phyloP scores from a whole-genome alignment of 2,797 vertebrate species.

The Microtus agrestis region DNA sequence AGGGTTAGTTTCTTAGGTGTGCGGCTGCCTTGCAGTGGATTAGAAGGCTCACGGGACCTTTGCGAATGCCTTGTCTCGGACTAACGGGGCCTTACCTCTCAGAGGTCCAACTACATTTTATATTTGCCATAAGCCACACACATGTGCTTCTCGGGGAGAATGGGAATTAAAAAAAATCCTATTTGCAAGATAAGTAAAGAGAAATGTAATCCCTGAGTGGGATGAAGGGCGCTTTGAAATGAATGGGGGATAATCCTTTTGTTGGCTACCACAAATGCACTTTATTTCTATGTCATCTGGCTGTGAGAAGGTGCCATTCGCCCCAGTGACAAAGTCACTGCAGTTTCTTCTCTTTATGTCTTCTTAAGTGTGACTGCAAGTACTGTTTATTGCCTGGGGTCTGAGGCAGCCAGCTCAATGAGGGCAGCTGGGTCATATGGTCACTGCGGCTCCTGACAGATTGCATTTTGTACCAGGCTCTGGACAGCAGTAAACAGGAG shows the following conservation, averaged over 20 bases:
- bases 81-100: slow-evolving; percentile 68
- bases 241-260: slow-evolving; percentile 90
- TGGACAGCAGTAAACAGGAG: background rate
- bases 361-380: slow-evolving; percentile 56
- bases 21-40: slow-evolving; percentile 70
- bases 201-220: slow-evolving; percentile 90
- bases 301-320: slow-evolving; percentile 83
- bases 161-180: slow-evolving; percentile 78
- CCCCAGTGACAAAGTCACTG: slow-evolving; percentile 83
- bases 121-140: slow-evolving; percentile 84
- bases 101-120: slow-evolving; percentile 82
- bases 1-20: background rate
- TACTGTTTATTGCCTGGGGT: background rate
- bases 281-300: slow-evolving; percentile 89
- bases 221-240: slow-evolving; percentile 90
- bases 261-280: slow-evolving; percentile 89
- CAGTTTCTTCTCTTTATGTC: slow-evolving; percentile 79
- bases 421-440: background rate
- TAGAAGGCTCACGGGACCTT: slow-evolving; percentile 40
- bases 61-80: slow-evolving; percentile 71
- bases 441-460: background rate
- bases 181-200: slow-evolving; percentile 90
- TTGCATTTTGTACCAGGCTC: background rate
- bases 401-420: background rate
- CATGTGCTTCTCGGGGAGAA: slow-evolving; percentile 76